A percentile compares a stretch with the other conserved stretches of the same genome.
Conservation (phyloP, 2,797 vertebrate species). For the Eremophila alpestris region DNA sequence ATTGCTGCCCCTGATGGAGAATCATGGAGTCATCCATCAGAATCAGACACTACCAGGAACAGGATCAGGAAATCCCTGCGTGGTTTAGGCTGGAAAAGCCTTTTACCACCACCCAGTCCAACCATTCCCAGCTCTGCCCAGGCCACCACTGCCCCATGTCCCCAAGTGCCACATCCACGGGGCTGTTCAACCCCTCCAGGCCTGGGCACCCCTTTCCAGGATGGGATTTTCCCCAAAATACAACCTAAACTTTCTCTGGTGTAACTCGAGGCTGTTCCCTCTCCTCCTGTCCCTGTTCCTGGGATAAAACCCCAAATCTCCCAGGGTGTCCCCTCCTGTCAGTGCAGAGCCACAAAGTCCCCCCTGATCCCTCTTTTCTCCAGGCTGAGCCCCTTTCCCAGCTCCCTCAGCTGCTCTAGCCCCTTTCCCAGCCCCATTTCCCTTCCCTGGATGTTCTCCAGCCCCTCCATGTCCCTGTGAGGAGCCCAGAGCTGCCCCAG, state of each 20-base stretch:
- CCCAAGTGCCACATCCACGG: too few species aligned
- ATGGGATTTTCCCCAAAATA: too few species aligned
- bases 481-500: accelerated
- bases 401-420: not conserved
- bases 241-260: too few species aligned
- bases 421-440: not conserved
- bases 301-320: accelerated
- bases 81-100: not conserved
- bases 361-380: not conserved
- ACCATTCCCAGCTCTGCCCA: not conserved
- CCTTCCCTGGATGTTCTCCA: not conserved
- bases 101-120: accelerated
- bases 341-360: not conserved
- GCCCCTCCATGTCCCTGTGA: not conserved
- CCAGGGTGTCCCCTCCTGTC: accelerated
- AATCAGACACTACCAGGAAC: too few species aligned
- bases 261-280: not conserved
- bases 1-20: not conserved
- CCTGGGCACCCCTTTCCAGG: too few species aligned
- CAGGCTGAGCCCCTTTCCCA: not conserved
- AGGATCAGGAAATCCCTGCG: accelerated
- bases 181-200: too few species aligned
- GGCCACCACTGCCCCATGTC: too few species aligned
- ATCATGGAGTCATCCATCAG: accelerated
- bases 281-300: not conserved